These are phyloP conservation scores for Maniola jurtina DNA, from an alignment of 1,140 invertebrate genomes.

Conservation along the genomic window DNA sequence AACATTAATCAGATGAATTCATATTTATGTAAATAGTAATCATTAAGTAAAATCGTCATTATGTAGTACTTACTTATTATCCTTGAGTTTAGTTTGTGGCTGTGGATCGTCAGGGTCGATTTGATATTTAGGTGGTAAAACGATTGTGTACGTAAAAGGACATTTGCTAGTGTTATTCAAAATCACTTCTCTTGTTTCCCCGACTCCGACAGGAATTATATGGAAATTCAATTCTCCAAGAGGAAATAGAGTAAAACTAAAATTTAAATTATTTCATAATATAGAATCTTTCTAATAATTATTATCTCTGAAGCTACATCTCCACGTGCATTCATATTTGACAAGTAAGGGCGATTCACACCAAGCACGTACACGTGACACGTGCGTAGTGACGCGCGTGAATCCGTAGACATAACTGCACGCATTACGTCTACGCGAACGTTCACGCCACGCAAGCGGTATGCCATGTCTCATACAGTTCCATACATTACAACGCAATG, in stretches of 20 bases:
- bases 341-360: too few species aligned
- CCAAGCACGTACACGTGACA: too few species aligned
- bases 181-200: conserved; percentile 61
- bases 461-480: too few species aligned
- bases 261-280: conserved; percentile 31
- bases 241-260: conserved; percentile 68
- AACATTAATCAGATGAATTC: conserved; percentile 11
- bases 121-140: conserved; percentile 54
- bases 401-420: too few species aligned
- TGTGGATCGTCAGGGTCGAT: conserved; percentile 34
- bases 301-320: too few species aligned
- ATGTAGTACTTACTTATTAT: conserved; percentile 55
- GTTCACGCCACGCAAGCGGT: too few species aligned
- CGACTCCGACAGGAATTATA: conserved; percentile 63
- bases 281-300: too few species aligned
- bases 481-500: too few species aligned
- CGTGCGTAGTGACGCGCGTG: too few species aligned
- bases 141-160: conserved; percentile 65
- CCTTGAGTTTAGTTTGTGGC: conserved; percentile 48
- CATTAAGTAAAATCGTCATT: not conserved
- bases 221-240: conserved; percentile 70
- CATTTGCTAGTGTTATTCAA: conserved; percentile 72
- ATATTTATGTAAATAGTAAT: not conserved
- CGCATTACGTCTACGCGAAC: too few species aligned
- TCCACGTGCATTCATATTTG: too few species aligned